These are phyloP conservation scores for Sitta europaea DNA, from an alignment of 2,113 vertebrate species.

Conservation along the genomic window DNA sequence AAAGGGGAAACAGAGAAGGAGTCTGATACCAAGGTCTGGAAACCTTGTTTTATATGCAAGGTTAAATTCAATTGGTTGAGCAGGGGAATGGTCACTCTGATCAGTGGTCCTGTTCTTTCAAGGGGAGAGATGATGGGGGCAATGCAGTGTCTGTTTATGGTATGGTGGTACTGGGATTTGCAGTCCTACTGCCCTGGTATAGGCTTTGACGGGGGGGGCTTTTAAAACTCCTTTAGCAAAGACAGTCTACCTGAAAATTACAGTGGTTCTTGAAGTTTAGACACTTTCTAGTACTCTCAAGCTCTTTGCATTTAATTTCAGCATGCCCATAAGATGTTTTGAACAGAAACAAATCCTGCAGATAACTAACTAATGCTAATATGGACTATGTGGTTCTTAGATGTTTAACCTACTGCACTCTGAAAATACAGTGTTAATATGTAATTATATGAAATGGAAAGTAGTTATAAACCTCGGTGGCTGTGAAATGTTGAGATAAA, in stretches of 20 bases:
- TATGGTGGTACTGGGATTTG: not conserved
- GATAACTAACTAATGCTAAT: constrained; percentile 38
- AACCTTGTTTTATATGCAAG: not conserved
- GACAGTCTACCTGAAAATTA: not conserved
- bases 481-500: constrained; percentile 21
- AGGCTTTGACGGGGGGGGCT: not conserved
- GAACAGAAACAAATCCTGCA: constrained; percentile 39
- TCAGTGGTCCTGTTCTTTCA: not conserved
- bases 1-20: not conserved
- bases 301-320: constrained; percentile 39
- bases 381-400: constrained; percentile 7
- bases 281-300: not conserved
- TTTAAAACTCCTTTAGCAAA: not conserved
- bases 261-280: not conserved
- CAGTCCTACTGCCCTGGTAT: not conserved
- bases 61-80: not conserved
- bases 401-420: constrained; percentile 17
- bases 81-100: not conserved
- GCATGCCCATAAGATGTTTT: constrained; percentile 28
- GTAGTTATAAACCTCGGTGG: not conserved
- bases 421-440: constrained; percentile 32
- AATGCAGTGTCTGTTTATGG: not conserved
- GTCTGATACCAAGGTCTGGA: not conserved
- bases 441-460: constrained; percentile 42
- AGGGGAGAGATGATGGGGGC: not conserved